These are phyloP conservation scores for Manis crassicaudata DNA, from an alignment of 2,797 vertebrate species.

Conservation along the genomic window DNA sequence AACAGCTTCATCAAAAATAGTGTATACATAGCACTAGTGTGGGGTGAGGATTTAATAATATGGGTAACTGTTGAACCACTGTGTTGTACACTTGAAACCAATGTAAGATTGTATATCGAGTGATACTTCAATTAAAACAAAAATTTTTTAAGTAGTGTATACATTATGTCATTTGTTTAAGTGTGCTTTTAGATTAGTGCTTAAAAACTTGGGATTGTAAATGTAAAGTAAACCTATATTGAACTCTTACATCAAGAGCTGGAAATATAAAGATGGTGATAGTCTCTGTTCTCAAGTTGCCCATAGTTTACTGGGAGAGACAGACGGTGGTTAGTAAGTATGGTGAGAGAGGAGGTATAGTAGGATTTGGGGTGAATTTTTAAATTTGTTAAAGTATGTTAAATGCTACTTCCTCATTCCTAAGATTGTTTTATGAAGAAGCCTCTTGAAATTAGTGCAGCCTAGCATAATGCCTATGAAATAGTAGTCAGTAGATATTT, in stretches of 20 bases:
- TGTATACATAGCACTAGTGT: background rate
- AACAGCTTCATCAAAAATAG: constrained; percentile 1
- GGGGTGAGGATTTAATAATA: no score
- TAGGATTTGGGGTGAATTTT: background rate
- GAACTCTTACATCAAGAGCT: background rate
- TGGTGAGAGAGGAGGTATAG: background rate
- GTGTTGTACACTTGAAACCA: no score
- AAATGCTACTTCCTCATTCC: constrained; percentile 13
- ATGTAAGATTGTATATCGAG: no score
- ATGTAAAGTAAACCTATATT: constrained; percentile 13
- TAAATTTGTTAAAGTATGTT: constrained; percentile 43
- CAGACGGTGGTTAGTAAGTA: background rate
- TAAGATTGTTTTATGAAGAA: constrained; percentile 12
- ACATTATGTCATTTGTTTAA: constrained; percentile 25
- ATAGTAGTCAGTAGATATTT: background rate
- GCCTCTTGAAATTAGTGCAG: background rate
- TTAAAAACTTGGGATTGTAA: constrained; percentile 19
- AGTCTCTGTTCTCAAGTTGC: background rate
- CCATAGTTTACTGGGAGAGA: background rate
- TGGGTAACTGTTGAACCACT: no score
- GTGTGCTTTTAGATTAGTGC: constrained; percentile 18
- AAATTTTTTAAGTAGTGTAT: no score
- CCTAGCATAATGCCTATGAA: background rate
- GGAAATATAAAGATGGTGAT: background rate
- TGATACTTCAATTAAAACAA: no score